Evolutionary conservation across 1,140 invertebrate species (phyloP).

Genomic region (Hirudo medicinalis): DNA sequence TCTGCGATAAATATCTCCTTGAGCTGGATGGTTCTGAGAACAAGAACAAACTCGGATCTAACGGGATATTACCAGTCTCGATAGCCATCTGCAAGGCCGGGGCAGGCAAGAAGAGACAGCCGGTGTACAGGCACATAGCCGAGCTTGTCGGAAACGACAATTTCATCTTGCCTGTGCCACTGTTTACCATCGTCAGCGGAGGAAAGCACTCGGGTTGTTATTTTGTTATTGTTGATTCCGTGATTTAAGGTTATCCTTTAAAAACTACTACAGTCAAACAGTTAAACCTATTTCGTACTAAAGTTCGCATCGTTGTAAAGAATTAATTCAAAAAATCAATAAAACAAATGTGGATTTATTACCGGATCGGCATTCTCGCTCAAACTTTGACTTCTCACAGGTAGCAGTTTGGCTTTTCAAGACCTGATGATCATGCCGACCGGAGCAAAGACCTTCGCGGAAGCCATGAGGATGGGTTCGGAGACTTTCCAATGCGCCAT

Average conservation of each 20-base stretch:
- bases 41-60: slow-evolving; percentile 46
- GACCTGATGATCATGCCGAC: slow-evolving; percentile 92
- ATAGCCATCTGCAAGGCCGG: slow-evolving; percentile 90
- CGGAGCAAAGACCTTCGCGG: slow-evolving; percentile 75
- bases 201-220: slow-evolving; percentile 78
- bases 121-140: slow-evolving; percentile 1
- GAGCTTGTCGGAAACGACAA: background rate
- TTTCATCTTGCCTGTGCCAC: slow-evolving; percentile 67
- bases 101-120: slow-evolving; percentile 49
- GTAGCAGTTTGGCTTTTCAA: slow-evolving; percentile 94
- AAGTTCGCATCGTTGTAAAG: no score
- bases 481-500: slow-evolving; percentile 95
- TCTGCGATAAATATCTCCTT: slow-evolving; percentile 84
- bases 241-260: no score
- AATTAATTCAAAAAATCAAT: no score
- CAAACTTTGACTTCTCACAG: no score
- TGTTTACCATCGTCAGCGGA: slow-evolving; percentile 98
- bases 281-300: no score
- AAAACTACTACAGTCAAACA: no score
- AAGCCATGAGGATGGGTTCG: slow-evolving; percentile 95
- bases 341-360: no score
- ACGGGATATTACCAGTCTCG: slow-evolving; percentile 76
- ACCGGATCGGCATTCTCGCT: no score
- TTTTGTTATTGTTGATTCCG: no score
- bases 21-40: slow-evolving; percentile 89